These are phyloP conservation scores for Clusia tigrina DNA, from an alignment of 2,888 invertebrate genomes.

Conservation along the genomic window DNA sequence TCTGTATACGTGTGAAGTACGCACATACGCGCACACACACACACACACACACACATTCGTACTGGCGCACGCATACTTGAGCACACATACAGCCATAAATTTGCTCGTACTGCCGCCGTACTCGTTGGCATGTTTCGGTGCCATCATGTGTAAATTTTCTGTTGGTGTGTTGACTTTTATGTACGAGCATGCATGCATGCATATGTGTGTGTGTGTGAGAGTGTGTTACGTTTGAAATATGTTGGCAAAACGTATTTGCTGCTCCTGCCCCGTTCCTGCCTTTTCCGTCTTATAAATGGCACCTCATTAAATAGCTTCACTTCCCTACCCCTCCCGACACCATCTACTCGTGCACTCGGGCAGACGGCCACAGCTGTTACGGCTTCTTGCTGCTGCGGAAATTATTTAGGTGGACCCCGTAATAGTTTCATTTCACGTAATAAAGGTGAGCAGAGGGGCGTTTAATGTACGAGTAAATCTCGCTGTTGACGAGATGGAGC, in stretches of 20 bases:
- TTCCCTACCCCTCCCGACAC: too few relatives aligned
- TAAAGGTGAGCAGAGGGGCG: conserved; percentile 3
- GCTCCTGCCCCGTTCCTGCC: too few relatives aligned
- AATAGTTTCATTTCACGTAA: too few relatives aligned
- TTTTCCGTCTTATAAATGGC: conserved; percentile 43
- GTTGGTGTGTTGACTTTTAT: conserved; percentile 3
- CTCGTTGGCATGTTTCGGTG: too few relatives aligned
- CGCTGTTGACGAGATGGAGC: too few relatives aligned
- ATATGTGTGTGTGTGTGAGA: conserved; percentile 3
- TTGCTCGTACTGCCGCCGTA: neutral
- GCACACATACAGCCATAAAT: too few relatives aligned
- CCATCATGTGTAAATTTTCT: neutral
- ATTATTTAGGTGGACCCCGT: conserved; percentile 45
- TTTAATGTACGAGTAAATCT: too few relatives aligned
- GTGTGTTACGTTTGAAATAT: conserved; percentile 10
- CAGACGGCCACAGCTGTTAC: too few relatives aligned
- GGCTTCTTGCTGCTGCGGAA: too few relatives aligned
- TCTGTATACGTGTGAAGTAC: conserved; percentile 37
- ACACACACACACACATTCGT: neutral
- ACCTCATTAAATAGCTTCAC: conserved; percentile 55
- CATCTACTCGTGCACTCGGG: too few relatives aligned
- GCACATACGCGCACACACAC: conserved; percentile 7
- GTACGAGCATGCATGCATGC: neutral
- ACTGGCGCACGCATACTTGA: neutral
- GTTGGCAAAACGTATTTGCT: conserved; percentile 10